A percentile compares a stretch with the other conserved stretches of the same genome.
Conservation (phyloP, 2,113 vertebrate species). For the Oplegnathus fasciatus region DNA sequence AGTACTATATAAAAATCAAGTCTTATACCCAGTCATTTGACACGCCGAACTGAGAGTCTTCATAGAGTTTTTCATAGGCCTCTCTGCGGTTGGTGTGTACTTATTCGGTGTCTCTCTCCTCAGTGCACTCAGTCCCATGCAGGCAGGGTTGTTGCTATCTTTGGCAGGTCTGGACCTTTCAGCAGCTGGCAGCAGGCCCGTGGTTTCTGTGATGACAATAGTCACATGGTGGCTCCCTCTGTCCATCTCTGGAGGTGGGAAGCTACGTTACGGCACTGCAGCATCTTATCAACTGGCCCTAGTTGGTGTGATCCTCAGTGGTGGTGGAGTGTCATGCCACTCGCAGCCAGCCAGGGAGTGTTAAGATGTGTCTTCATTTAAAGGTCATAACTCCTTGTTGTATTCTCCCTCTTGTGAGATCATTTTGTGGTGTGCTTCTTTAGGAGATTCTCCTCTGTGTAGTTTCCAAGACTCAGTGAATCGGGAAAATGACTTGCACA, state of each 20-base stretch:
- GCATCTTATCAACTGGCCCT: slow-evolving; percentile 47
- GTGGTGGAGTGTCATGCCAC: neutral
- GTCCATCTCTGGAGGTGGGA: slow-evolving; percentile 51
- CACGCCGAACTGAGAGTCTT: slow-evolving; percentile 67
- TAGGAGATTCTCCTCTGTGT: neutral
- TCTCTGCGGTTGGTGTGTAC: slow-evolving; percentile 49
- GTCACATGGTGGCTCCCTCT: slow-evolving; percentile 67
- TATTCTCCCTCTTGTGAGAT: neutral
- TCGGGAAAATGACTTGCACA: neutral
- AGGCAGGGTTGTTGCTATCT: slow-evolving; percentile 70
- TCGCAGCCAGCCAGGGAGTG: neutral
- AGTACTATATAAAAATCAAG: slow-evolving; percentile 69
- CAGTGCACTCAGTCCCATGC: slow-evolving; percentile 16
- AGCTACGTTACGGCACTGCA: neutral
- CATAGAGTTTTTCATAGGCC: slow-evolving; percentile 58
- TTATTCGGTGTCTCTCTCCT: slow-evolving; percentile 31
- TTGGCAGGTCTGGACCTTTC: slow-evolving; percentile 68
- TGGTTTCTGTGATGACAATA: slow-evolving; percentile 65
- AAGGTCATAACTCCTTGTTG: neutral
- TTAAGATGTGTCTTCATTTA: neutral
- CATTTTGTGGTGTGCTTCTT: neutral
- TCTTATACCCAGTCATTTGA: slow-evolving; percentile 67
- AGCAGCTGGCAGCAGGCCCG: slow-evolving; percentile 48
- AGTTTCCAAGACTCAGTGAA: neutral
- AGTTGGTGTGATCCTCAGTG: neutral